Evolutionary conservation across 30 jellyfish, hydroid and myxozoan genomes (phyloP), one percentile per base, ranked within the genome.

Genomic region (Sanderia malayensis): DNA sequence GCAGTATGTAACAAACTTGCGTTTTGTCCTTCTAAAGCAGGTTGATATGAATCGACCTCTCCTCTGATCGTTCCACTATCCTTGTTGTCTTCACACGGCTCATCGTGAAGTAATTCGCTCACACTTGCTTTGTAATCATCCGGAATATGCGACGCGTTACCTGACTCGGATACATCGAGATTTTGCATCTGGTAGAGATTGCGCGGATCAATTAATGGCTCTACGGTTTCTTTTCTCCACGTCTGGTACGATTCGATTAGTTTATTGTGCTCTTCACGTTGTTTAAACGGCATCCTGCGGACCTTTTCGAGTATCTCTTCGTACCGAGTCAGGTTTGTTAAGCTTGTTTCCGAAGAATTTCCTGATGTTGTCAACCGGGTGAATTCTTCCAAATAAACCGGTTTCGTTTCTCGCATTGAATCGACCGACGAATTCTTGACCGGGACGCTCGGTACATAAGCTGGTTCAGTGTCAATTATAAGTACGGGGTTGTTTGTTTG

Each of bases 201-300:
- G 6, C 25, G 59, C 23, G 89, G 89, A n/a, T 66, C 61, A 7
- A 78, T 27, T 11, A 78, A 81, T n/a, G 84, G 83, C 73, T 70
- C 92, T 2, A 80, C 84, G 68, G 84, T 62, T 44, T 80, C 92
- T 26, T 69, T 80, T 61, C 83, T 58, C 84, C 84, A 80, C 32
- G 80, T 46, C 68, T 34, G 67, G 45, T 77, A 77, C 22, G 83
- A 70, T 47, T 69, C 83, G 11, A 68, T 67, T 29, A 80, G 62
- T 44, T 37, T 58, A 18, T 69, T 68, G 34, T 70, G 64, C 46
- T 80, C 92, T 80, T 80, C 79, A 18, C 17, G 73, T 30, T 80
- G 83, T 19, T 44, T 44, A 41, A 55, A 58, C 31, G 92, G 92
- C 74, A 80, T 32, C 84, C n/a, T 70, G 6, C 92, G 92, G 27